Evolutionary conservation across 2,888 invertebrate genomes (phyloP).

Genomic region (Amiota mariae): DNA sequence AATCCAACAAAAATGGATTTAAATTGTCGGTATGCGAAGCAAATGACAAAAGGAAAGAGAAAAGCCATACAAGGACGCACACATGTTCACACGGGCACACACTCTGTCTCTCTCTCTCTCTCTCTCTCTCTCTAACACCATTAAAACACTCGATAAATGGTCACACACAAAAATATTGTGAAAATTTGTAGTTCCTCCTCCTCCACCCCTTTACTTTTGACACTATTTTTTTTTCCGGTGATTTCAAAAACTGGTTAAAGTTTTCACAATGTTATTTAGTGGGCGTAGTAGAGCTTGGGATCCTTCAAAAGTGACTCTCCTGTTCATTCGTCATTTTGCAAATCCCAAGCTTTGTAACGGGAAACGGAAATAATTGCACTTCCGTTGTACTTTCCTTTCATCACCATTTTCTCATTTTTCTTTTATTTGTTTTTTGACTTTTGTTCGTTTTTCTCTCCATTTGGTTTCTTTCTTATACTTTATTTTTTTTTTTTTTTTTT

Average conservation of each 20-base stretch:
- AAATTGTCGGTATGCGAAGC: constrained; percentile 40
- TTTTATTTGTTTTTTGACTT: neutral
- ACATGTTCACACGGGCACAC: too few relatives aligned
- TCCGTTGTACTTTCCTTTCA: constrained; percentile 32
- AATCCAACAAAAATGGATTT: constrained; percentile 42
- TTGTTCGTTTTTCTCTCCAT: neutral
- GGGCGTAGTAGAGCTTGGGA: neutral
- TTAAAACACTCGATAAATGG: neutral
- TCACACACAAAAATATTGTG: too few relatives aligned
- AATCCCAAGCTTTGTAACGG: constrained; percentile 32
- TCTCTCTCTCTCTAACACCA: neutral
- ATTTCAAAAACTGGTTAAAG: too few relatives aligned
- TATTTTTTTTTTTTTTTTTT: constrained; percentile 1
- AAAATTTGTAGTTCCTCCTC: too few relatives aligned
- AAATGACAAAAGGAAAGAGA: neutral
- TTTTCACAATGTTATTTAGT: too few relatives aligned
- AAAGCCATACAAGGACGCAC: neutral
- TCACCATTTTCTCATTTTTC: constrained; percentile 8
- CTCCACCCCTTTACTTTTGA: too few relatives aligned
- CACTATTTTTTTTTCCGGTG: too few relatives aligned
- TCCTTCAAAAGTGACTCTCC: constrained; percentile 17
- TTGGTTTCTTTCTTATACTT: neutral
- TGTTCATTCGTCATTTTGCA: constrained; percentile 37
- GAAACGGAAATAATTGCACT: constrained; percentile 37
- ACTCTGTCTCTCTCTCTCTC: too few relatives aligned